These are phyloP conservation scores for Drosophila melanica DNA, from an alignment of 1,140 invertebrate genomes.

Conservation along the genomic window DNA sequence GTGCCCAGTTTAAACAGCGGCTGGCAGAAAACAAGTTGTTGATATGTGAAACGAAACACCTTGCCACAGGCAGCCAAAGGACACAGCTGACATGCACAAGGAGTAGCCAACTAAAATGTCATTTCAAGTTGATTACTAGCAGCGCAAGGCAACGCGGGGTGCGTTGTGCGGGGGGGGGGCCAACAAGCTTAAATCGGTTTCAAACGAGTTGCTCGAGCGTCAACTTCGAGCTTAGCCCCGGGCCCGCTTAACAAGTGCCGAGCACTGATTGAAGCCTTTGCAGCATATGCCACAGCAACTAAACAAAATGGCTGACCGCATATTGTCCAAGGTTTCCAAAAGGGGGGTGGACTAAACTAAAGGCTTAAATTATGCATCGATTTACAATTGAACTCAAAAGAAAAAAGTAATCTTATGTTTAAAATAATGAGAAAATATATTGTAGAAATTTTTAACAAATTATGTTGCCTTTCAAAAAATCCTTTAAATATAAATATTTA, in stretches of 20 bases:
- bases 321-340: too few species aligned
- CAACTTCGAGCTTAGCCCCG: constrained; percentile 27
- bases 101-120: constrained; percentile 43
- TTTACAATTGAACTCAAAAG: too few species aligned
- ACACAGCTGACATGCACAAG: constrained; percentile 20
- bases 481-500: too few species aligned
- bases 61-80: constrained; percentile 27
- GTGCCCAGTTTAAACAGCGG: constrained; percentile 40
- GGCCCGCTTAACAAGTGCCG: constrained; percentile 51
- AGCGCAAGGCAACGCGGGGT: not conserved
- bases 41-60: constrained; percentile 67
- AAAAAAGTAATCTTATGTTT: too few species aligned
- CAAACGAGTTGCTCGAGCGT: constrained; percentile 43
- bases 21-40: constrained; percentile 39
- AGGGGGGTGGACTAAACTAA: not conserved
- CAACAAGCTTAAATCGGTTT: constrained; percentile 52
- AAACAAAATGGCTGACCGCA: constrained; percentile 49
- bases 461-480: too few species aligned
- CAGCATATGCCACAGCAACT: constrained; percentile 46
- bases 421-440: not conserved
- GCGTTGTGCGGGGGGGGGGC: not conserved
- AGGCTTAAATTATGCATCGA: not conserved
- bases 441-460: not conserved
- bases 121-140: constrained; percentile 47
- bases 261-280: constrained; percentile 5